Evolutionary conservation across 1,140 invertebrate species (phyloP).

Genomic region (Panulirus ornatus): DNA sequence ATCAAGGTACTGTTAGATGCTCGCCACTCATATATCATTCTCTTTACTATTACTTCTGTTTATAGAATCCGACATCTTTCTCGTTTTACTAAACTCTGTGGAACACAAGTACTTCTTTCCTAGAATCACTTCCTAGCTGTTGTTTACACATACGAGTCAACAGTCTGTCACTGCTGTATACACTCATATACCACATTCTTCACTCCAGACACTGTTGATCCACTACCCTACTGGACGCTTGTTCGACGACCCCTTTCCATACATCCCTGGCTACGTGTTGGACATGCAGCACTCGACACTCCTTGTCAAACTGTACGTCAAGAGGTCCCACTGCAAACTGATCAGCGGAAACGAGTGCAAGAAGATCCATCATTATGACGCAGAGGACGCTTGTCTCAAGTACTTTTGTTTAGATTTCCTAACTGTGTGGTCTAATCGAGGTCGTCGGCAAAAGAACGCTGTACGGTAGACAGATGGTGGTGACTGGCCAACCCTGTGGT

Average conservation of each 20-base stretch:
- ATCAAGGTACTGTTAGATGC: slow-evolving; percentile 28
- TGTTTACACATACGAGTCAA: too few species aligned
- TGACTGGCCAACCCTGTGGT: too few species aligned
- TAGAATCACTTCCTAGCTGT: too few species aligned
- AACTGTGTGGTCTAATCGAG: slow-evolving; percentile 34
- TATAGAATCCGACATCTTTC: too few species aligned
- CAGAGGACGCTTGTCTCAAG: not conserved
- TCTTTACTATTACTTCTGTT: too few species aligned
- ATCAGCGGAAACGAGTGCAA: not conserved
- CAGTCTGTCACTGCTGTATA: too few species aligned
- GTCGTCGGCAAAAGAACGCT: too few species aligned
- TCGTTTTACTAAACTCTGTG: too few species aligned
- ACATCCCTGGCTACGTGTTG: slow-evolving; percentile 33
- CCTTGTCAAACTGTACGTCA: slow-evolving; percentile 45
- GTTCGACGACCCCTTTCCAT: slow-evolving; percentile 20
- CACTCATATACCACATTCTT: not conserved
- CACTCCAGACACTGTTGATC: slow-evolving; percentile 24
- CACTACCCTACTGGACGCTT: slow-evolving; percentile 37
- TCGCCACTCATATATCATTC: too few species aligned
- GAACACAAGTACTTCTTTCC: too few species aligned
- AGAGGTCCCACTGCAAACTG: slow-evolving; percentile 13
- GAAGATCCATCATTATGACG: slow-evolving; percentile 33
- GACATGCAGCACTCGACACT: slow-evolving; percentile 58
- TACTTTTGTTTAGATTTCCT: slow-evolving; percentile 44
- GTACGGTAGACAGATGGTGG: too few species aligned